Conservation (phyloP, 2,888 invertebrate genomes). For the Ormyrus rosae region DNA sequence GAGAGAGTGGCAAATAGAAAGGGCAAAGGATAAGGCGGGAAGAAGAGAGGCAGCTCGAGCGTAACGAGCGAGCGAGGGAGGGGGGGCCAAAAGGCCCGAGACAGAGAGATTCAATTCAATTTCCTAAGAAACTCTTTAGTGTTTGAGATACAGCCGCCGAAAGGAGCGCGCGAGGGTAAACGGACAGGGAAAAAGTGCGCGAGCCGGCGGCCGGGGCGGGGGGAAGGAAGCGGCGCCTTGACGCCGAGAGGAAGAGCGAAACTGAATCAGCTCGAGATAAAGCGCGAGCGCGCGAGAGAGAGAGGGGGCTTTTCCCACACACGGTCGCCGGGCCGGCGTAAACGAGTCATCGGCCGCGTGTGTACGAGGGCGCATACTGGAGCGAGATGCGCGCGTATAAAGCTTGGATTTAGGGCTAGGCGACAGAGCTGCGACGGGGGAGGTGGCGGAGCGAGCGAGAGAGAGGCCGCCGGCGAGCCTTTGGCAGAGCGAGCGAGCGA, state of each 20-base stretch:
- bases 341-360: not conserved
- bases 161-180: slow-evolving; percentile 64
- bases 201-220: slow-evolving; percentile 17
- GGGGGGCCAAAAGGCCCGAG: not conserved
- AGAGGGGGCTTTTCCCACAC: not conserved
- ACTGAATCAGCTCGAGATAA: slow-evolving; percentile 54
- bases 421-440: not conserved
- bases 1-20: not conserved
- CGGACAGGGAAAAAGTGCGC: slow-evolving; percentile 56
- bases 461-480: slow-evolving; percentile 42
- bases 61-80: slow-evolving; percentile 13
- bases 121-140: slow-evolving; percentile 72
- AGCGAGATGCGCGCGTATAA: slow-evolving; percentile 13
- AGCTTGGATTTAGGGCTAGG: slow-evolving; percentile 43
- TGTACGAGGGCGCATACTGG: not conserved
- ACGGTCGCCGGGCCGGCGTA: not conserved
- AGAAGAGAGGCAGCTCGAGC: slow-evolving; percentile 16
- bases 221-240: slow-evolving; percentile 7
- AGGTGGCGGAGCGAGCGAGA: slow-evolving; percentile 22
- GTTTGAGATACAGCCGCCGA: slow-evolving; percentile 69
- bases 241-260: slow-evolving; percentile 44
- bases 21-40: slow-evolving; percentile 7
- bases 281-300: slow-evolving; percentile 1
- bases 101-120: slow-evolving; percentile 70
- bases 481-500: not conserved